Evolutionary conservation across 2,797 vertebrate genomes (phyloP).

Genomic region (Leptoclinus maculatus): DNA sequence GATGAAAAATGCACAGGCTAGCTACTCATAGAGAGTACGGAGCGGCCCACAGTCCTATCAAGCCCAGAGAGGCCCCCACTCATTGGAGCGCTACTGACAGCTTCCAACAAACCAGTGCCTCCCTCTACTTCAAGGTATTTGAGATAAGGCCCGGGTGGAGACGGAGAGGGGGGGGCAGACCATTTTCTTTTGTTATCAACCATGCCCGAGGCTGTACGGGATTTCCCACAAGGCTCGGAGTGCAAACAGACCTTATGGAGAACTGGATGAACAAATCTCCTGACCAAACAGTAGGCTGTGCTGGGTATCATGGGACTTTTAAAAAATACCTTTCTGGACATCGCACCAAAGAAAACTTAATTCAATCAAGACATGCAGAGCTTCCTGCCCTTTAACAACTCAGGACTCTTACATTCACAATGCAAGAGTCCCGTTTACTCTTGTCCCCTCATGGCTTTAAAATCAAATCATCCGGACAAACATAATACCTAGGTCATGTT

Average conservation of each 20-base stretch:
- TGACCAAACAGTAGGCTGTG: constrained; percentile 28
- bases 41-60: constrained; percentile 50
- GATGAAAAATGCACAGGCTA: constrained; percentile 50
- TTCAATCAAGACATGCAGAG: constrained; percentile 49
- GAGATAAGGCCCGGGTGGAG: constrained; percentile 67
- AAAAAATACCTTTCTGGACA: constrained; percentile 31
- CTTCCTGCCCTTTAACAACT: constrained; percentile 9
- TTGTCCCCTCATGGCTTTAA: not conserved
- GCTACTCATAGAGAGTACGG: constrained; percentile 36
- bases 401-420: not conserved
- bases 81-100: constrained; percentile 62
- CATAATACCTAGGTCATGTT: constrained; percentile 27
- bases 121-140: constrained; percentile 70
- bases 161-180: constrained; percentile 29
- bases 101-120: constrained; percentile 62
- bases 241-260: constrained; percentile 66
- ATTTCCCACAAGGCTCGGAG: constrained; percentile 70
- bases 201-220: constrained; percentile 49
- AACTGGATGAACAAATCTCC: constrained; percentile 45
- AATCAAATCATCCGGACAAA: constrained; percentile 37
- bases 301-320: constrained; percentile 33
- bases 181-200: constrained; percentile 70
- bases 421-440: constrained; percentile 14
- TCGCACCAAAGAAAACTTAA: constrained; percentile 33
- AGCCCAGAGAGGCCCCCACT: constrained; percentile 49